phyloP scores from a whole-genome alignment of 2,797 vertebrate species.

The Acrocephalus scirpaceus region DNA sequence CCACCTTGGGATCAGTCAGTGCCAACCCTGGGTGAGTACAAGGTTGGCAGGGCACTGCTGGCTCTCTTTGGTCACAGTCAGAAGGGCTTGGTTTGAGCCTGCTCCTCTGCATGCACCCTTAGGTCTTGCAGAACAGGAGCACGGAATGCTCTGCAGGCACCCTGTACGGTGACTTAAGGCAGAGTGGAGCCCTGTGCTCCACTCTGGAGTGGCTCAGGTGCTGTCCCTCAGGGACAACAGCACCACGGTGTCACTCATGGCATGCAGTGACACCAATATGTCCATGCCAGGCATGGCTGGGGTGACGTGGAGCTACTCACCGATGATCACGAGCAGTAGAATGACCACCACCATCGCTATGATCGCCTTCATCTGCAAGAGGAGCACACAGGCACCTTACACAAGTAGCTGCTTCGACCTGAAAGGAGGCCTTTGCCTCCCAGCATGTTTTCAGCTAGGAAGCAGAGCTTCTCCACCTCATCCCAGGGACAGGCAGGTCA shows the following conservation, averaged over 20 bases:
- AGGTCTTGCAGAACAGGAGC: not conserved
- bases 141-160: not conserved
- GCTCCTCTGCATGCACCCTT: rapidly evolving
- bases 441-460: not conserved
- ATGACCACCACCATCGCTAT: constrained; percentile 86
- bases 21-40: not conserved
- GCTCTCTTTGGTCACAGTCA: not conserved
- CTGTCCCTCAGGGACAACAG: not conserved
- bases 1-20: not conserved
- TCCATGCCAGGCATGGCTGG: not conserved
- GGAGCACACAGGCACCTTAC: not conserved
- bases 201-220: not conserved
- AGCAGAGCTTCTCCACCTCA: not conserved
- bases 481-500: not conserved
- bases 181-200: not conserved
- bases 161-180: not conserved
- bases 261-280: rapidly evolving
- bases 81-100: not conserved
- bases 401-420: not conserved
- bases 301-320: constrained; percentile 79
- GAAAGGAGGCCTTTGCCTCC: not conserved
- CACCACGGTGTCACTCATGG: rapidly evolving
- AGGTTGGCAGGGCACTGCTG: not conserved
- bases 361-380: constrained; percentile 91
- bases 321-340: constrained; percentile 92